Percentiles rank a stretch among this genome's conserved stretches.
phyloP scores from a whole-genome alignment of 2,113 vertebrate species.

The Empidonax traillii region DNA sequence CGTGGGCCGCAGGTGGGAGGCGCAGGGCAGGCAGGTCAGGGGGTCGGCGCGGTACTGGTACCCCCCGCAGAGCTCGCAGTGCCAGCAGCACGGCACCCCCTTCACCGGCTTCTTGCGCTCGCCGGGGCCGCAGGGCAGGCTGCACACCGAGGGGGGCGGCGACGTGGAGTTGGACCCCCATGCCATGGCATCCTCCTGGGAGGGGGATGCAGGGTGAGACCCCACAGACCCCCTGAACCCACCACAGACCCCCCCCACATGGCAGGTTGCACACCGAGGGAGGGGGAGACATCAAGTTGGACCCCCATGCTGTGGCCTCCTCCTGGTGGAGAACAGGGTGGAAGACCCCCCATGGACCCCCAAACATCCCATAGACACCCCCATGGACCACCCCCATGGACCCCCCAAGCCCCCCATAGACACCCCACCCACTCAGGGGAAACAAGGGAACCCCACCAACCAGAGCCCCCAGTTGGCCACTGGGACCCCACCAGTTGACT shows the following conservation, averaged over 20 bases:
- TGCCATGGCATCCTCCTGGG: not conserved
- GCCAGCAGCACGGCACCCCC: not conserved
- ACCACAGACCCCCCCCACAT: too few species aligned
- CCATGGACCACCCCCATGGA: too few species aligned
- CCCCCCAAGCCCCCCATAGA: too few species aligned
- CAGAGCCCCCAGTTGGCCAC: not conserved
- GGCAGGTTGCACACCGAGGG: slow-evolving; percentile 71
- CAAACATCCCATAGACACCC: not conserved
- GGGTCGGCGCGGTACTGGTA: slow-evolving; percentile 83
- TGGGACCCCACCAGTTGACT: not conserved
- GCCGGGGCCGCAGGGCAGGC: slow-evolving; percentile 79
- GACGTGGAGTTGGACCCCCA: not conserved
- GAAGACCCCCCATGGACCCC: not conserved
- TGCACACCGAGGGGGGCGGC: not conserved
- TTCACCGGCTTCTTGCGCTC: not conserved
- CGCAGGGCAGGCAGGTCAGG: slow-evolving; percentile 80
- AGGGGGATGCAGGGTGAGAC: not conserved
- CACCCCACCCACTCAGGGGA: not conserved
- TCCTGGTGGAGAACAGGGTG: not conserved
- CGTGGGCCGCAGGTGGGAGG: slow-evolving; percentile 77
- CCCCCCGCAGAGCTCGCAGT: slow-evolving; percentile 75
- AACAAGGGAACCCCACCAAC: not conserved
- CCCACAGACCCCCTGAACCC: not conserved
- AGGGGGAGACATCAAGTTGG: accelerated
- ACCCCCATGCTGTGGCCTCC: not conserved